A percentile compares a stretch with the other conserved stretches of the same genome.
Conservation (phyloP, 1,140 invertebrate species). For the Holcopasites calliopsidis region DNA sequence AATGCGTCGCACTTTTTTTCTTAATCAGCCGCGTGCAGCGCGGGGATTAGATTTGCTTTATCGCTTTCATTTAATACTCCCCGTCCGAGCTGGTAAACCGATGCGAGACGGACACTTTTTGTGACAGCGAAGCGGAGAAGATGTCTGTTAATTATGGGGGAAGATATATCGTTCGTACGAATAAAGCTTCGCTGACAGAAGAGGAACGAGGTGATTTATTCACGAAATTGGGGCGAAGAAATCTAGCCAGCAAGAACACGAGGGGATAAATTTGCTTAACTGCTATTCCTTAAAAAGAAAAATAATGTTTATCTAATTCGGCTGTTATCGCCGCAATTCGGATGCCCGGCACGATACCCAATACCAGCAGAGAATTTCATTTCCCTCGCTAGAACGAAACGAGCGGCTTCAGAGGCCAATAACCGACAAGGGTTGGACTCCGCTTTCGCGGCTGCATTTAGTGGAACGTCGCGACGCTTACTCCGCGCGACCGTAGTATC, state of each 20-base stretch:
- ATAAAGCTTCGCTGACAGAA: neutral
- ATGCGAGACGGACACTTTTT: neutral
- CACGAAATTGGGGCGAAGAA: too few species aligned
- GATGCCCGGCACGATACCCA: neutral
- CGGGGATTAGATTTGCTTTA: neutral
- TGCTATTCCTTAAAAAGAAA: too few species aligned
- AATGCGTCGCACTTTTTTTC: conserved; percentile 15
- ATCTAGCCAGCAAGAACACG: too few species aligned
- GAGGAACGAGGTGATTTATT: too few species aligned
- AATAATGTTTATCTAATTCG: too few species aligned
- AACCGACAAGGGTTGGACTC: neutral
- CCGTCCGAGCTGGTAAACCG: neutral
- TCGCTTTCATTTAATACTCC: neutral
- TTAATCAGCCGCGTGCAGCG: neutral
- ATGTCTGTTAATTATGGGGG: neutral
- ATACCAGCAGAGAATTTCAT: conserved; percentile 2
- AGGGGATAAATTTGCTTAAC: too few species aligned
- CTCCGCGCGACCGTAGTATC: neutral
- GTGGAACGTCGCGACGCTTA: neutral
- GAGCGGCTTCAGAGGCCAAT: neutral
- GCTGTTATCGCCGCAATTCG: too few species aligned
- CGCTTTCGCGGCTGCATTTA: neutral
- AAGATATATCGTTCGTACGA: neutral
- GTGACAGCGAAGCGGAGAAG: too few species aligned
- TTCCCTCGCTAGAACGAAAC: neutral